Evolutionary conservation across 2,888 invertebrate genomes (phyloP).

Genomic region (Alloscopus bannaensis): DNA sequence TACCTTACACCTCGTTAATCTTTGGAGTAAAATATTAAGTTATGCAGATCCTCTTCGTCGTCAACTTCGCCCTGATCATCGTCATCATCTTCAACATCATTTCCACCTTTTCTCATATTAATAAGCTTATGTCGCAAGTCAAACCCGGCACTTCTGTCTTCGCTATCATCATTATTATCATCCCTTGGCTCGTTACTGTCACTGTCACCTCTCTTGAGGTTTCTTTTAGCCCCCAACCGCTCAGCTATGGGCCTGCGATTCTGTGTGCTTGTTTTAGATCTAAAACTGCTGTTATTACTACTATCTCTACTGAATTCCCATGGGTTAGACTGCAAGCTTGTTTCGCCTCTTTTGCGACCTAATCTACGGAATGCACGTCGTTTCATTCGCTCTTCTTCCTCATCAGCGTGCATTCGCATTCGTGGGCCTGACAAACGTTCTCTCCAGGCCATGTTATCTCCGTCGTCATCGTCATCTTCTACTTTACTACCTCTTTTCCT

Average conservation of each 20-base stretch:
- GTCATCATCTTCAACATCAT: conserved; percentile 7
- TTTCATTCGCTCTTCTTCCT: conserved; percentile 83
- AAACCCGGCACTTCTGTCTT: conserved; percentile 18
- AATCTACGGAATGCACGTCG: conserved; percentile 52
- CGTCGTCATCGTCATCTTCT: conserved; percentile 52
- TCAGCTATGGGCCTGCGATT: conserved; percentile 44
- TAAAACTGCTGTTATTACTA: conserved; percentile 50
- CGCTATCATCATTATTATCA: conserved; percentile 7
- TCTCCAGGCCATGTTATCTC: conserved; percentile 67
- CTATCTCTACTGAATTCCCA: conserved; percentile 48
- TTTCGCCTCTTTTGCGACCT: conserved; percentile 44
- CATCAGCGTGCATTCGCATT: conserved; percentile 93
- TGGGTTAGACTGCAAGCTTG: conserved; percentile 52
- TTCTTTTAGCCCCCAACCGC: conserved; percentile 44
- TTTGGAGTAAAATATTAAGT: conserved; percentile 31
- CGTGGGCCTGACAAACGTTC: conserved; percentile 81
- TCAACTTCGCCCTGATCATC: conserved; percentile 12
- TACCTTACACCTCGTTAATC: too few relatives aligned
- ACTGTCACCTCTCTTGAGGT: not conserved
- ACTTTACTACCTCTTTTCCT: conserved; percentile 37
- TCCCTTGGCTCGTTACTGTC: conserved; percentile 13
- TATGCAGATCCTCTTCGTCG: conserved; percentile 35
- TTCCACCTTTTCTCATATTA: conserved; percentile 33
- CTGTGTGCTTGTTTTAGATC: conserved; percentile 10
- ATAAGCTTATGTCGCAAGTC: conserved; percentile 47